phyloP scores from a whole-genome alignment of 2,888 invertebrate species.

The Apotomis turbidana region DNA sequence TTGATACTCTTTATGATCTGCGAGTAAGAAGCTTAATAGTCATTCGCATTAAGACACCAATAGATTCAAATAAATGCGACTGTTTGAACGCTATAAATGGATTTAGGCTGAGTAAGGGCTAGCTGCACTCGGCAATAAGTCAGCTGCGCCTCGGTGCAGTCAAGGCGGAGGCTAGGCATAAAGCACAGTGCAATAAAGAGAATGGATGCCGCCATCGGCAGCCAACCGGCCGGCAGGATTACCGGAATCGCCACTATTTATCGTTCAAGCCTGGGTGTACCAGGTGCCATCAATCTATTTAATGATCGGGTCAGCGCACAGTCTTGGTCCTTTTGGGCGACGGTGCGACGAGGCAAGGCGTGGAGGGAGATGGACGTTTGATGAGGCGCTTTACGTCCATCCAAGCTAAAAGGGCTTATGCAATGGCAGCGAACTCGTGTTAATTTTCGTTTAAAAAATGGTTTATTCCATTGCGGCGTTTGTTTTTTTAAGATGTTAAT shows the following conservation, averaged over 20 bases:
- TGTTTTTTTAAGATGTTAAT: no score
- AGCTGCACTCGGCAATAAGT: conserved; percentile 67
- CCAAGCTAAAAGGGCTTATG: conserved; percentile 71
- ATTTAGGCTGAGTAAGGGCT: conserved; percentile 42
- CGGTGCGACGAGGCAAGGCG: conserved; percentile 67
- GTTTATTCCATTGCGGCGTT: no score
- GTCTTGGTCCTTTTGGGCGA: conserved; percentile 77
- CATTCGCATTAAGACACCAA: not conserved
- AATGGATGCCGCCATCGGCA: conserved; percentile 82
- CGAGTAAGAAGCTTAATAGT: no score
- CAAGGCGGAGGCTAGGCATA: conserved; percentile 75
- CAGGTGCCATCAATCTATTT: conserved; percentile 84
- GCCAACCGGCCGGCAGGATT: conserved; percentile 76
- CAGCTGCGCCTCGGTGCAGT: conserved; percentile 69
- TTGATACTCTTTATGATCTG: no score
- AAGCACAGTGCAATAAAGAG: conserved; percentile 84
- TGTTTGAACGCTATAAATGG: conserved; percentile 36
- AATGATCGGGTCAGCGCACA: conserved; percentile 84
- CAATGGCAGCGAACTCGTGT: conserved; percentile 3
- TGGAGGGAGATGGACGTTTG: conserved; percentile 80
- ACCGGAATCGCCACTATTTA: conserved; percentile 84
- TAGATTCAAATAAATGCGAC: conserved; percentile 7
- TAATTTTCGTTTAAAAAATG: not conserved
- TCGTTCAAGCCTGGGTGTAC: conserved; percentile 81
- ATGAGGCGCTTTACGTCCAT: conserved; percentile 82